These are phyloP conservation scores for Argopecten irradians DNA, from an alignment of 1,140 invertebrate genomes.

Conservation along the genomic window DNA sequence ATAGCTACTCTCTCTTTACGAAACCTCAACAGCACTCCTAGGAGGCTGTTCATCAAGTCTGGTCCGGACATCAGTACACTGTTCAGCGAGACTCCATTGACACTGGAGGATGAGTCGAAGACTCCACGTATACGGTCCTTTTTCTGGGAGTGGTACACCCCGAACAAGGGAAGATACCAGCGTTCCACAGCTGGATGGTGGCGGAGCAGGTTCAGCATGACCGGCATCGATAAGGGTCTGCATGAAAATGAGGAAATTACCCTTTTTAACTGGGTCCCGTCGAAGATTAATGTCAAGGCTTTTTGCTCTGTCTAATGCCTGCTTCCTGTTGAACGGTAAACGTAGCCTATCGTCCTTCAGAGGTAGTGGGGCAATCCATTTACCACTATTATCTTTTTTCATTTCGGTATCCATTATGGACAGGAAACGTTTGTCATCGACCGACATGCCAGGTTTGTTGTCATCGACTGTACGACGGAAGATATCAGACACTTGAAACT, in stretches of 20 bases:
- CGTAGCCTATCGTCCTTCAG: conserved; percentile 41
- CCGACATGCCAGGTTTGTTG: conserved; percentile 36
- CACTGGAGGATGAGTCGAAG: too few species aligned
- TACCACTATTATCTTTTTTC: too few species aligned
- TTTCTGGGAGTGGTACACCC: too few species aligned
- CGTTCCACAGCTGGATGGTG: conserved; percentile 38
- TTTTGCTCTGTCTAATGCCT: conserved; percentile 36
- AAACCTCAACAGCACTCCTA: conserved; percentile 56
- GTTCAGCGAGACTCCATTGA: too few species aligned
- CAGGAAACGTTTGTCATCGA: conserved; percentile 45
- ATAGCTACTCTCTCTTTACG: conserved; percentile 51
- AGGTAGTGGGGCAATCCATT: too few species aligned
- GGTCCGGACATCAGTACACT: conserved; percentile 68
- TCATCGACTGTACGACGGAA: conserved; percentile 42
- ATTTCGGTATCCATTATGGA: too few species aligned
- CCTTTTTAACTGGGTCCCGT: too few species aligned
- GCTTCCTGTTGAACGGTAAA: conserved; percentile 45
- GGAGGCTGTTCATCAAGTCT: conserved; percentile 68
- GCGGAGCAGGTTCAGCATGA: conserved; percentile 49
- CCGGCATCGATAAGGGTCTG: conserved; percentile 40
- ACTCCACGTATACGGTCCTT: too few species aligned
- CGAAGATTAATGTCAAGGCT: conserved; percentile 34
- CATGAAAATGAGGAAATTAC: too few species aligned
- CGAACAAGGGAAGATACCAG: too few species aligned
- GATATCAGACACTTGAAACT: conserved; percentile 31